phyloP scores from a whole-genome alignment of 2,797 vertebrate genomes.

The Enteromius treurensis region DNA sequence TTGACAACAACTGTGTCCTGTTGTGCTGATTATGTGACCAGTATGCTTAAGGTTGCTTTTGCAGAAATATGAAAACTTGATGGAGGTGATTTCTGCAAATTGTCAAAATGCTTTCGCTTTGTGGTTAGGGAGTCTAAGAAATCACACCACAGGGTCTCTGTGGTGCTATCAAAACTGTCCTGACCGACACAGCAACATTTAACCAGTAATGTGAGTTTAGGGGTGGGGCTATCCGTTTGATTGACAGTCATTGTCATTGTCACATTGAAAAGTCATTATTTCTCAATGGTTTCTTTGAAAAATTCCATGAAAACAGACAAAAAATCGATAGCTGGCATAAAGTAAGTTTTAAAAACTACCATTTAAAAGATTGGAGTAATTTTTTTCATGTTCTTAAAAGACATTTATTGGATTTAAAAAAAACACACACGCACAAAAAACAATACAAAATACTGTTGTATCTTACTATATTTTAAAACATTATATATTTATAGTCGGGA shows the following conservation, averaged over 20 bases:
- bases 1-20: background rate
- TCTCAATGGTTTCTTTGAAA: background rate
- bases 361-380: background rate
- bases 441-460: background rate
- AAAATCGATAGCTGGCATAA: background rate
- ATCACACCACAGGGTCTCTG: background rate
- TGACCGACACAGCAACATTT: background rate
- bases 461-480: too few species aligned
- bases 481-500: too few species aligned
- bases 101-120: slow-evolving; percentile 1
- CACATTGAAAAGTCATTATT: background rate
- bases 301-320: background rate
- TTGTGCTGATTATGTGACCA: slow-evolving; percentile 5
- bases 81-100: background rate
- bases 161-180: background rate
- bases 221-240: background rate
- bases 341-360: background rate
- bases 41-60: background rate
- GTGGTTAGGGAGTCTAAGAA: background rate
- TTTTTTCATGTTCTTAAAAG: background rate
- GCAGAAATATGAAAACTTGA: background rate
- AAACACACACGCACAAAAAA: background rate
- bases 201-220: background rate
- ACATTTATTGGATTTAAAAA: background rate
- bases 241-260: background rate